Evolutionary conservation across 92 coral and sea anemone species (phyloP).

Genomic region (Virgularia gustaviana): DNA sequence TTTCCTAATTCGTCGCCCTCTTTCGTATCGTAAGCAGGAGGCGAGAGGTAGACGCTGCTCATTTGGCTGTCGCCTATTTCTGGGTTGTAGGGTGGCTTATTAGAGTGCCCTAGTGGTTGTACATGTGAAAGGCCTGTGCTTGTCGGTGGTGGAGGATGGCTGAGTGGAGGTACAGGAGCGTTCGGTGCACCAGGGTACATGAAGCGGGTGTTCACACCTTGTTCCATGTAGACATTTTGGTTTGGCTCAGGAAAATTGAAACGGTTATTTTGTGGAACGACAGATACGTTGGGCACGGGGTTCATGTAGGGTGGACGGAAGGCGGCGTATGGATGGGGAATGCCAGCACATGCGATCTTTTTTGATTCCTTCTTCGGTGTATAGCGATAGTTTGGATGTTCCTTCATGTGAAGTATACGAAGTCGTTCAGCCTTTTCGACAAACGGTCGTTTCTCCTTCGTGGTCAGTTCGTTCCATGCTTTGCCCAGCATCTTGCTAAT

Average conservation of each 20-base stretch:
- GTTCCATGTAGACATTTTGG: conserved; percentile 6
- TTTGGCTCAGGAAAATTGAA: conserved; percentile 32
- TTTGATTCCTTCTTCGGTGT: conserved; percentile 66
- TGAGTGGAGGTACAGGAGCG: conserved; percentile 26
- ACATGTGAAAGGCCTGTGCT: not conserved
- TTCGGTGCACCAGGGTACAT: too few relatives aligned
- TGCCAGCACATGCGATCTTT: conserved; percentile 25
- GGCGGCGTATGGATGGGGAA: conserved; percentile 31
- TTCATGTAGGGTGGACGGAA: conserved; percentile 15
- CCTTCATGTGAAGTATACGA: conserved; percentile 94
- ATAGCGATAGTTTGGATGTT: conserved; percentile 93
- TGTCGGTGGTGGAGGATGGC: conserved; percentile 27
- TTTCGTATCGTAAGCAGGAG: conserved; percentile 18
- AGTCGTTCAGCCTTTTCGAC: conserved; percentile 98
- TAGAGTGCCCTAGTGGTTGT: not conserved
- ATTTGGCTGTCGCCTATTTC: conserved; percentile 10
- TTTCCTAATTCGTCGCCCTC: not conserved
- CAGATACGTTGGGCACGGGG: conserved; percentile 27
- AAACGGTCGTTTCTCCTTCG: conserved; percentile 96
- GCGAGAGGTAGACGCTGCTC: conserved; percentile 30
- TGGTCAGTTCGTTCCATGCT: conserved; percentile 98
- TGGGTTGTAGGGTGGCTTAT: not conserved
- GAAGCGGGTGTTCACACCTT: not conserved
- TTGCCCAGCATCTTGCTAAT: conserved; percentile 94
- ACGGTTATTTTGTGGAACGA: conserved; percentile 18